These are phyloP conservation scores for Zapus hudsonius DNA, from an alignment of 2,113 vertebrate genomes.

Conservation along the genomic window DNA sequence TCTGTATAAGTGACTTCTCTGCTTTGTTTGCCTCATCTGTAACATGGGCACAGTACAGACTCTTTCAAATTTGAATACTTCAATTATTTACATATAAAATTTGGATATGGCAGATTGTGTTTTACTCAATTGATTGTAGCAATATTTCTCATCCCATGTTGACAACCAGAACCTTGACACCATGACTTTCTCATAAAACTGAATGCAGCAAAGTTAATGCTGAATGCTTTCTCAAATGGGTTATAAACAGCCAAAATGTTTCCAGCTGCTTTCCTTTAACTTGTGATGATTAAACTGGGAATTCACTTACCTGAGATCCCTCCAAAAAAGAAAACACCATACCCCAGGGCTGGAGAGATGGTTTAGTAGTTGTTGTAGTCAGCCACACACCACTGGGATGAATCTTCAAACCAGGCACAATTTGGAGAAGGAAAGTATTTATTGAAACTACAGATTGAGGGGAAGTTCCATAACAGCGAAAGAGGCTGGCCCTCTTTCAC, in stretches of 20 bases:
- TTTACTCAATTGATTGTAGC: not conserved
- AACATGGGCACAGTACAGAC: not conserved
- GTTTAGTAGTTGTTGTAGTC: no score
- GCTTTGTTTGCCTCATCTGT: not conserved
- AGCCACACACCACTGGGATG: no score
- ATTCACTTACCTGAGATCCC: fast-evolving
- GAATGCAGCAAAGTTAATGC: not conserved
- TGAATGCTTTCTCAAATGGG: not conserved
- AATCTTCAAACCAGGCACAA: no score
- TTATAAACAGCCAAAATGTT: not conserved
- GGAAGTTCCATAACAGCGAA: no score
- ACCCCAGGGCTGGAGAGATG: no score
- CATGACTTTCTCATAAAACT: not conserved
- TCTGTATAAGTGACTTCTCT: not conserved
- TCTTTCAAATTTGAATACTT: not conserved
- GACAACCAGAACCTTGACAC: not conserved
- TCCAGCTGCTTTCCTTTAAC: not conserved
- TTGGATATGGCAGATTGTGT: not conserved
- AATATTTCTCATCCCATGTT: not conserved
- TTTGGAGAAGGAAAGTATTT: no score
- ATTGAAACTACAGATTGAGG: no score
- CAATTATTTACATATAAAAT: not conserved
- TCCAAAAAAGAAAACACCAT: no score
- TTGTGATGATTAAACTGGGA: not conserved
- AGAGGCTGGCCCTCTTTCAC: no score